Base-by-base conservation (phyloP, 2,888 invertebrate species). In the Polyploca ridens region DNA sequence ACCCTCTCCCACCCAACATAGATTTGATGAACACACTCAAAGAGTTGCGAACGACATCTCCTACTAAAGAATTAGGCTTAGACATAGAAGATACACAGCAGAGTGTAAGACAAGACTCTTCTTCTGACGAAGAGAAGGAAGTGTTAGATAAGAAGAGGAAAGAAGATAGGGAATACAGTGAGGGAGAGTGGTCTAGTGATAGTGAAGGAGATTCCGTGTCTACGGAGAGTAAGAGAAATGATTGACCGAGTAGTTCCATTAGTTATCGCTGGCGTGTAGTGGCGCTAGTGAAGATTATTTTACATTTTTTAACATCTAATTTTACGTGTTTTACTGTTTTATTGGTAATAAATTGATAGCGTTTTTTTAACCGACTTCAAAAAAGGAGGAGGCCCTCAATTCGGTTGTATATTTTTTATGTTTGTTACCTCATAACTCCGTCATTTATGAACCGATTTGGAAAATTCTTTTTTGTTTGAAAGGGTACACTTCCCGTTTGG, bases 121-220 rank as follows among this genome's bases (percentile, higher is more conserved):
- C 66, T 68, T 44, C 70, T 63, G 60, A 62, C 71, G 69, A 69
- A 61, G 62, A 58, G 33, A 62, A 58, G 59, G 63, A 59, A 61
- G 62, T 66, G 62, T 49, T 69, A 70, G 62, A 69, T 58, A 77
- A 75, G 71, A 81, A 69, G 72, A 85, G 78, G 73, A 88, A 82
- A 72, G 85, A 75, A 69, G 86, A 77, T 63, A 81, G 87, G 58
- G 86, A 90, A 69, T 93, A 93, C 66, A 93, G 93, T 60, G 94
- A 94, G 67, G 94, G 94, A 11, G 94, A 94, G 83, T 93, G 93
- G 93, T 93, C 93, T 1, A 92, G 90, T 68, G 92, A 93, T 63
- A 91, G 87, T 60, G 88, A 87, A 54, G 86, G 74, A 0, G 89
- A 90, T 64, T 92, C 92, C 0, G 76, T 69, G 10, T 79, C 87